A percentile compares a stretch with the other conserved stretches of the same genome.
Conservation (phyloP, 2,888 invertebrate genomes). For the Raillietiella orientalis region DNA sequence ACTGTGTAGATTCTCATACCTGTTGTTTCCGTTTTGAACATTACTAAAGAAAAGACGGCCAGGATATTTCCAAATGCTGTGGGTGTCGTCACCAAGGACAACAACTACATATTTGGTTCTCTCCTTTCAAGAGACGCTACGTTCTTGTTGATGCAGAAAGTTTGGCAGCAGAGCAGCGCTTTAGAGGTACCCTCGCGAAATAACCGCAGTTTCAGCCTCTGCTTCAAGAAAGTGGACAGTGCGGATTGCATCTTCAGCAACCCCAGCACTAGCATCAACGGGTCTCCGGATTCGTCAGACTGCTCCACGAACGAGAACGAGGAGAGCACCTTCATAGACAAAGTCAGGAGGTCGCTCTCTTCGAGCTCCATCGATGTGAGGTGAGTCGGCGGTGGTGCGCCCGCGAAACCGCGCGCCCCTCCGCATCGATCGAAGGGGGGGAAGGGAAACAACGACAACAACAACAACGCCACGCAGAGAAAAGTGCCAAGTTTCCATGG, state of each 20-base stretch:
- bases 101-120: slow-evolving; percentile 58
- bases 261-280: not conserved
- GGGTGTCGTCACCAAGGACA: slow-evolving; percentile 41
- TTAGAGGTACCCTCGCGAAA: not conserved
- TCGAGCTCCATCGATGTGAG: too few species aligned
- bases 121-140: slow-evolving; percentile 61
- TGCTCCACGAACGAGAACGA: too few species aligned
- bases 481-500: too few species aligned
- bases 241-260: not conserved
- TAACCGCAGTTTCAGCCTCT: not conserved
- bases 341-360: too few species aligned
- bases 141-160: slow-evolving; percentile 50
- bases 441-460: not conserved
- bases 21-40: slow-evolving; percentile 43
- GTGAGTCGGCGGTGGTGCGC: too few species aligned
- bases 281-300: not conserved
- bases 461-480: too few species aligned
- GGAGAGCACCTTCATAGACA: too few species aligned
- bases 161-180: slow-evolving; percentile 21
- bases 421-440: slow-evolving; percentile 1
- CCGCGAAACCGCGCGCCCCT: slow-evolving; percentile 5
- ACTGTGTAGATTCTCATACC: slow-evolving; percentile 45
- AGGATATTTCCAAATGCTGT: slow-evolving; percentile 81
- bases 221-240: not conserved
- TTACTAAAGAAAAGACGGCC: slow-evolving; percentile 75